These are phyloP conservation scores for Taenaris catops DNA, from an alignment of 2,888 invertebrate genomes.

Conservation along the genomic window DNA sequence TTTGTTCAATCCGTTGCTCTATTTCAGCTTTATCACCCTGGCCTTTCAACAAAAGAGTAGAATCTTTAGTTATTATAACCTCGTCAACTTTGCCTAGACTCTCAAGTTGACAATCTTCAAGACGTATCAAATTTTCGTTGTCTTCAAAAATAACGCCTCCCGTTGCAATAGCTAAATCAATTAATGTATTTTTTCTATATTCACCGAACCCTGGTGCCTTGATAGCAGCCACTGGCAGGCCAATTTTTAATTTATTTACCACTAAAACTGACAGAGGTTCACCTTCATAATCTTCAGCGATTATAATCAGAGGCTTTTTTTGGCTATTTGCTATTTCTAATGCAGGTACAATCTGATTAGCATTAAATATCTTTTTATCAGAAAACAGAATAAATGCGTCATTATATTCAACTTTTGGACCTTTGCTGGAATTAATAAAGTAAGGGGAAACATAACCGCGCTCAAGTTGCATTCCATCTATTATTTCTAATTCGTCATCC, in stretches of 20 bases:
- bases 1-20: constrained; percentile 87
- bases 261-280: constrained; percentile 96
- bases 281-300: constrained; percentile 96
- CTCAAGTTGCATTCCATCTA: constrained; percentile 99
- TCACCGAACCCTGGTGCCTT: constrained; percentile 98
- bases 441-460: constrained; percentile 99
- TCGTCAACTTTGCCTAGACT: constrained; percentile 94
- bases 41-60: constrained; percentile 84
- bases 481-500: constrained; percentile 94
- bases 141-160: constrained; percentile 97
- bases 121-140: constrained; percentile 90
- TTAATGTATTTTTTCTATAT: constrained; percentile 91
- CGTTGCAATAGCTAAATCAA: constrained; percentile 94
- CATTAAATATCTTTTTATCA: constrained; percentile 97
- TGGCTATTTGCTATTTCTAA: constrained; percentile 95
- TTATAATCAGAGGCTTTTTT: constrained; percentile 95
- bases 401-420: constrained; percentile 97
- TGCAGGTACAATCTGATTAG: constrained; percentile 97
- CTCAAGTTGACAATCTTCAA: constrained; percentile 90
- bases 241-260: constrained; percentile 92
- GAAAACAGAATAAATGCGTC: constrained; percentile 95
- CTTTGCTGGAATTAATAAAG: constrained; percentile 98
- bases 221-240: constrained; percentile 95
- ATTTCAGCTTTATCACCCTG: constrained; percentile 89
- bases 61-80: constrained; percentile 95